Evolutionary conservation across 2,888 invertebrate species (phyloP).

Genomic region (Gymnoscelis rufifasciata): DNA sequence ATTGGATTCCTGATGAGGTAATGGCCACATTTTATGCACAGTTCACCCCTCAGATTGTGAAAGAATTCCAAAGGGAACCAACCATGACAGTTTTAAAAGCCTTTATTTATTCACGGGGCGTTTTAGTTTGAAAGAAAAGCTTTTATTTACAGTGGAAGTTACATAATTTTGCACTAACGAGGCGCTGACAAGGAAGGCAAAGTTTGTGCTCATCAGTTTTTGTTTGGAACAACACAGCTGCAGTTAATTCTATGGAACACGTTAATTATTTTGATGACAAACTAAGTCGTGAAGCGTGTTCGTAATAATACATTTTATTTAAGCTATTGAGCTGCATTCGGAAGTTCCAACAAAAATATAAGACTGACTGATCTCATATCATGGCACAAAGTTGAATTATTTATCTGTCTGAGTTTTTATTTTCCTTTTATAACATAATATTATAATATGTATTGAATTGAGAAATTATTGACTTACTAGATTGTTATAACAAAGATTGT

Average conservation of each 20-base stretch:
- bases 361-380: too few species aligned
- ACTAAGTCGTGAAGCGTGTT: neutral
- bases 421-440: too few species aligned
- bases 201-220: slow-evolving; percentile 13
- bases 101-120: slow-evolving; percentile 26
- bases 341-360: too few species aligned
- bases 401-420: too few species aligned
- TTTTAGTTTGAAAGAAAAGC: slow-evolving; percentile 19
- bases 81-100: slow-evolving; percentile 24
- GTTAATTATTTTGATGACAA: slow-evolving; percentile 4
- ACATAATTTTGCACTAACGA: slow-evolving; percentile 22
- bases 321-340: too few species aligned
- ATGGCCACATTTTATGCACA: slow-evolving; percentile 64
- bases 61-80: slow-evolving; percentile 32
- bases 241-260: slow-evolving; percentile 1
- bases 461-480: too few species aligned
- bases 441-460: too few species aligned
- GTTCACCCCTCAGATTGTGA: slow-evolving; percentile 43
- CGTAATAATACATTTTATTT: neutral
- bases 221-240: slow-evolving; percentile 8
- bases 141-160: slow-evolving; percentile 19
- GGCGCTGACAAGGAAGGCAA: slow-evolving; percentile 14
- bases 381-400: too few species aligned
- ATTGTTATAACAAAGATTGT: too few species aligned
- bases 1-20: slow-evolving; percentile 71